Base-by-base conservation (phyloP, 1,140 invertebrate species). In the Cotesia glomerata region DNA sequence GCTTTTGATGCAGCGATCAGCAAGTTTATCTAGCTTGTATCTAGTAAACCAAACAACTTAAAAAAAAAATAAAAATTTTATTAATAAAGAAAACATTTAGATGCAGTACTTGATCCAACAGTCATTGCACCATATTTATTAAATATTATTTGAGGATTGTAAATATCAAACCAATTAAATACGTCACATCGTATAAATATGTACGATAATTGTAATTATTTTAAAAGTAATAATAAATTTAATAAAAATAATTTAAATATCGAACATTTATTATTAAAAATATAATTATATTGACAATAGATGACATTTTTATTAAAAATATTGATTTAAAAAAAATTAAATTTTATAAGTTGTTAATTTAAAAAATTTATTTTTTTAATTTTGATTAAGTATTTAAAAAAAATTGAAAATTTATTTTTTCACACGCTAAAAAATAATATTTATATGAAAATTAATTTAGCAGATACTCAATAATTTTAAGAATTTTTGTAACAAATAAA, bases 151-250 rank as follows among this genome's bases (percentile, higher is more conserved):
- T 34, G 49, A 39, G 62, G 49, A 32, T 71, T 71, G 69, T 71
- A 71, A 64, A 71, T 71, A 71, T 56, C 64, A 71, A 51, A 71
- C 52, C 16, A 4, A 54, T 34, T n/a, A 8, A 52, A 45, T 45
- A 45, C 39, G 39, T 45, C 7, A 45, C 39, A 45, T 45, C 39
- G 39, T 45, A 45, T 71, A 77, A 62, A 11, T 64, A 77, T 72
- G 78, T 73, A 78, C 74, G 71, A 78, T 71, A 78, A 79, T 77
- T 79, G 79, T 84, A 85, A 85, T 86, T 85, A 86, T 86, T 85
- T 26, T 26, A 26, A 26, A 78, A 75, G 76, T 9, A 45, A 45
- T 45, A 84, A 83, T 85, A 86, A 85, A 84, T 80, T 75, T 62
- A 69, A 75, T 75, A 79, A 59, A 75, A 69, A 8, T 13, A 34